Evolutionary conservation across 2,797 vertebrate species (phyloP).

Genomic region (Scleropages formosus): DNA sequence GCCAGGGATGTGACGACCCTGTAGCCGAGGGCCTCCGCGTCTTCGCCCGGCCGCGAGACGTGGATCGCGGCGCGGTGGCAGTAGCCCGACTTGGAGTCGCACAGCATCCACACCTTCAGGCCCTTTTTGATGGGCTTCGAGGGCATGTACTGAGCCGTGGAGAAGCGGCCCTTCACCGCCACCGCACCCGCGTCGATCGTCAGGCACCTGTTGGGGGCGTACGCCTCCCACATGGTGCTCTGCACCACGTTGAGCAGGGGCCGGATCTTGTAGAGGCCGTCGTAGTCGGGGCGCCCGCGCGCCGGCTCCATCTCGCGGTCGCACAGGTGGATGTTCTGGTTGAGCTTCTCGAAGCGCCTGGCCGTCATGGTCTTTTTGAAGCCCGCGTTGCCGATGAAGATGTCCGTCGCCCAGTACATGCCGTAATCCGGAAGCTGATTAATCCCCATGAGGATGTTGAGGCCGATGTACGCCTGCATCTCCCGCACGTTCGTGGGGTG

Average conservation of each 20-base stretch:
- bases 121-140: slow-evolving; percentile 75
- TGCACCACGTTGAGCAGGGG: slow-evolving; percentile 74
- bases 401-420: slow-evolving; percentile 82
- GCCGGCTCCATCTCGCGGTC: slow-evolving; percentile 69
- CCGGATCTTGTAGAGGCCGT: slow-evolving; percentile 76
- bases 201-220: slow-evolving; percentile 72
- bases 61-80: slow-evolving; percentile 73
- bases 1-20: slow-evolving; percentile 70
- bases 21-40: slow-evolving; percentile 58
- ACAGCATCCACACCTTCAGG: slow-evolving; percentile 79
- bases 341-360: slow-evolving; percentile 76
- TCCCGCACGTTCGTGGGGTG: slow-evolving; percentile 77
- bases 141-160: slow-evolving; percentile 73
- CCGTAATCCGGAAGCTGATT: slow-evolving; percentile 78
- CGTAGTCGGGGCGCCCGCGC: slow-evolving; percentile 72
- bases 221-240: slow-evolving; percentile 76
- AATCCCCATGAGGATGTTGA: slow-evolving; percentile 81
- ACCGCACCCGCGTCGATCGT: slow-evolving; percentile 74
- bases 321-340: slow-evolving; percentile 77
- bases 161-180: slow-evolving; percentile 69
- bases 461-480: slow-evolving; percentile 76
- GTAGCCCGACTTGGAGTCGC: slow-evolving; percentile 77
- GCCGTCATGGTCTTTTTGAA: slow-evolving; percentile 81
- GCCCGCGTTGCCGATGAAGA: slow-evolving; percentile 79
- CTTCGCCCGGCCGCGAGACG: slow-evolving; percentile 63